Evolutionary conservation across 2,797 vertebrate species (phyloP), one percentile per base, ranked within the genome.

Genomic region (Poecilia gillii): DNA sequence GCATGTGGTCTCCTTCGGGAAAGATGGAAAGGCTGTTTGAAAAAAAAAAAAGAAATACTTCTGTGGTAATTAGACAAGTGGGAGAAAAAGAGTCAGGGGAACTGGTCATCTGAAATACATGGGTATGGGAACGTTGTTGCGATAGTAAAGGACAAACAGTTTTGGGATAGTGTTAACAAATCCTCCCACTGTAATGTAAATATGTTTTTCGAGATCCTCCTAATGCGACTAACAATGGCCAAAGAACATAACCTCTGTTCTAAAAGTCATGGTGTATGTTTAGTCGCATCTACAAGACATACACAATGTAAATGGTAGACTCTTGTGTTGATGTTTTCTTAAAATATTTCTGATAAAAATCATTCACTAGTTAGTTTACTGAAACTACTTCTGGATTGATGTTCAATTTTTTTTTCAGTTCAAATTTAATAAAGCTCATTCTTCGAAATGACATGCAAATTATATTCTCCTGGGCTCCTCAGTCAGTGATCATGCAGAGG

Each of bases 1-100:
- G 95, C 94, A 94, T 95, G 94, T 90, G 92, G 91, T 94, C 91
- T 93, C 92, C 95, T 95, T 95, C 85, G 90, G 93, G 92, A 92
- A 90, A 92, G 91, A 92, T 90, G 89, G 92, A 93, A 92, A 88
- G 80, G 89, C 88, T 85, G 90, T 90, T 92, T 90, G 88, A 92
- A 89, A 93, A 92, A 92, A 71, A 41, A 41, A 41, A 92, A 71
- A 41, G 8, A 41, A 91, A 70, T 89, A 92, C 89, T 89, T 91
- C 84, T 85, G 90, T 93, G 91, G 92, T 94, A 94, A 95, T 95
- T 95, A 95, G 91, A 93, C 92, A 93, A 92, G 91, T 85, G 90
- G 91, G 90, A 92, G 93, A 93, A 87, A 84, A 88, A 89, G 81
- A 78, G 93, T 93, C 91, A 76, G 86, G 87, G 91, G 84, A 92